Percentiles rank a stretch among this genome's conserved stretches.
Evolutionary conservation across 2,888 invertebrate genomes (phyloP).

Genomic region (Polyommatus icarus): DNA sequence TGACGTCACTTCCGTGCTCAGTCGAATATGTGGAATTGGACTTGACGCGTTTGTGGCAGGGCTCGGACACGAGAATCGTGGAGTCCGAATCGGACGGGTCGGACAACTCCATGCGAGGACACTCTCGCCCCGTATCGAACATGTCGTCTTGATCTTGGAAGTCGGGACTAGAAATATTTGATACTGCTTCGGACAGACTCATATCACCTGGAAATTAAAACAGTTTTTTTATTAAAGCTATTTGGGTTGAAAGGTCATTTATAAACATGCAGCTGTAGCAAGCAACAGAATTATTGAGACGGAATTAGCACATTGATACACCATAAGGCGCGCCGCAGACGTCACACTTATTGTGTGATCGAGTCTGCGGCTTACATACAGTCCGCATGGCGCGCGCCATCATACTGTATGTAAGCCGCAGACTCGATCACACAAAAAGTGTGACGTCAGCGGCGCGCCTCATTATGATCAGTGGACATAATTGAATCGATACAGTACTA

Average conservation of each 20-base stretch:
- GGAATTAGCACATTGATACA: no score
- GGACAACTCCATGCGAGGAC: slow-evolving; percentile 90
- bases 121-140: slow-evolving; percentile 87
- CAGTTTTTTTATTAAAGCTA: neutral
- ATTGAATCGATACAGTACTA: no score
- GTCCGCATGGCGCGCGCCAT: no score
- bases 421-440: no score
- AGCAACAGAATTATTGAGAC: no score
- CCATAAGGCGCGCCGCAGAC: no score
- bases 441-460: no score
- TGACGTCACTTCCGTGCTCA: slow-evolving; percentile 81
- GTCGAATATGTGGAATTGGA: slow-evolving; percentile 69
- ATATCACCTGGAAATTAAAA: slow-evolving; percentile 81
- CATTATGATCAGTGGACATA: no score
- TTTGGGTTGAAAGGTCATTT: neutral
- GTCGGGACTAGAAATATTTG: slow-evolving; percentile 94
- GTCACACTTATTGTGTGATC: no score
- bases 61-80: slow-evolving; percentile 91
- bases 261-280: no score
- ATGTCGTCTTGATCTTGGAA: slow-evolving; percentile 94
- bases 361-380: no score
- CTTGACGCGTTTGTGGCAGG: slow-evolving; percentile 81
- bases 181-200: slow-evolving; percentile 92
- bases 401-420: no score
- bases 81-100: slow-evolving; percentile 95